Conservation (phyloP, 2,888 invertebrate genomes). For the Strigamia crassipes region DNA sequence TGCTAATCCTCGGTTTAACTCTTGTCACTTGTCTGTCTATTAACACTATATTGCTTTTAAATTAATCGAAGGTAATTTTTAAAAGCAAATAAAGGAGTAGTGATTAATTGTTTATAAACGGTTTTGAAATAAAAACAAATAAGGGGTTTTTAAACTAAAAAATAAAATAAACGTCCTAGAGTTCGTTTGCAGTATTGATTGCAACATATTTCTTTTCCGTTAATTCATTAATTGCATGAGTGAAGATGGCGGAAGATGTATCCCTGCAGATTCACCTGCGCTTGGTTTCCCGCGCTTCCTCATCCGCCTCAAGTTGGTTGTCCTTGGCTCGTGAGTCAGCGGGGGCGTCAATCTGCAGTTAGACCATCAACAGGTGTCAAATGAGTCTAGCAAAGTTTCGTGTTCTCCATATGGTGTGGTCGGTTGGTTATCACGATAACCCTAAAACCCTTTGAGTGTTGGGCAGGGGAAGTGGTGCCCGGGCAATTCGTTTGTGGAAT, state of each 20-base stretch:
- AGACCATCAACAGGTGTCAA: constrained; percentile 30
- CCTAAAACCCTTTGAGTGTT: background rate
- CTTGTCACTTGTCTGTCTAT: background rate
- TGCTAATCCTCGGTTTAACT: too few relatives aligned
- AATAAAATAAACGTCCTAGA: background rate
- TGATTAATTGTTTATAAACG: background rate
- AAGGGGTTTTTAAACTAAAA: too few relatives aligned
- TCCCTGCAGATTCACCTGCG: constrained; percentile 31
- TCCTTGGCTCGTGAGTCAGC: constrained; percentile 37
- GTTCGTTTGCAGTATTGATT: constrained; percentile 24
- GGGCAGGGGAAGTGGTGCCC: background rate
- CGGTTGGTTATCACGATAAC: background rate
- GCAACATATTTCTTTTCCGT: constrained; percentile 10
- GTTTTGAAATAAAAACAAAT: background rate
- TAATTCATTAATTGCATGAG: constrained; percentile 15
- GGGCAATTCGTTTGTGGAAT: background rate
- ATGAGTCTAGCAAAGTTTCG: constrained; percentile 8
- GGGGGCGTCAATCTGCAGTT: constrained; percentile 40
- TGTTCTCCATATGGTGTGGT: background rate
- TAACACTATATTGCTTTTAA: too few relatives aligned
- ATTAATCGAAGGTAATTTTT: too few relatives aligned
- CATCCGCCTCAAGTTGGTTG: constrained; percentile 40
- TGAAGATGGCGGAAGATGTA: constrained; percentile 23
- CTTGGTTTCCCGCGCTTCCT: constrained; percentile 38
- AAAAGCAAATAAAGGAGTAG: too few relatives aligned